Evolutionary conservation across 2,888 invertebrate species (phyloP).

Genomic region (Cephus runcator): DNA sequence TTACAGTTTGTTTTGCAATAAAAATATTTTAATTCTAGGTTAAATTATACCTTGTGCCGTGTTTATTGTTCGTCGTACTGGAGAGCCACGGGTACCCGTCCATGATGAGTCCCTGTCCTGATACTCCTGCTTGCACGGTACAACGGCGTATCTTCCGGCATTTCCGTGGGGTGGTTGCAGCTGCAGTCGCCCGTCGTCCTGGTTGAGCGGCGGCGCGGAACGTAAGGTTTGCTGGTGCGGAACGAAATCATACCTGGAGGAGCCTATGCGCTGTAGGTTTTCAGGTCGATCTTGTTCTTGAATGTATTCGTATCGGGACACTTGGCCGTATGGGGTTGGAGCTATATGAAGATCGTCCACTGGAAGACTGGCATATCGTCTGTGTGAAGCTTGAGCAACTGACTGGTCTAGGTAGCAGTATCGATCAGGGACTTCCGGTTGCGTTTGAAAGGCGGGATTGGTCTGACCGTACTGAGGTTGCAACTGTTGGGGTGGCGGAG

Average conservation of each 20-base stretch:
- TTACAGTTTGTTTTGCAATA: background rate
- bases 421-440: constrained; percentile 37
- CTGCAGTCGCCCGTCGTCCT: constrained; percentile 39
- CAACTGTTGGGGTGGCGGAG: constrained; percentile 44
- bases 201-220: constrained; percentile 46
- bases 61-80: constrained; percentile 36
- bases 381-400: constrained; percentile 24
- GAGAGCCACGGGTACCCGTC: constrained; percentile 29
- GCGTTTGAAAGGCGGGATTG: constrained; percentile 52
- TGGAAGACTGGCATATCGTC: constrained; percentile 49
- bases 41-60: constrained; percentile 43
- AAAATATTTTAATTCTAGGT: background rate
- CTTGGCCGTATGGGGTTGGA: constrained; percentile 25
- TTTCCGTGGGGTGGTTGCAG: constrained; percentile 37
- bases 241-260: constrained; percentile 51
- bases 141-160: constrained; percentile 44
- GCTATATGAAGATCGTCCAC: constrained; percentile 37
- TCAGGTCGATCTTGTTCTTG: constrained; percentile 39
- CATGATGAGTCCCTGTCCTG: constrained; percentile 34
- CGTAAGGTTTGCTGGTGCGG: constrained; percentile 49
- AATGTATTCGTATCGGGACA: constrained; percentile 57
- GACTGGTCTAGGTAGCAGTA: constrained; percentile 51
- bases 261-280: constrained; percentile 40
- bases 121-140: constrained; percentile 45
- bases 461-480: constrained; percentile 47